Base-by-base conservation (phyloP, 2,113 vertebrate genomes). In the Nibea albiflora region DNA sequence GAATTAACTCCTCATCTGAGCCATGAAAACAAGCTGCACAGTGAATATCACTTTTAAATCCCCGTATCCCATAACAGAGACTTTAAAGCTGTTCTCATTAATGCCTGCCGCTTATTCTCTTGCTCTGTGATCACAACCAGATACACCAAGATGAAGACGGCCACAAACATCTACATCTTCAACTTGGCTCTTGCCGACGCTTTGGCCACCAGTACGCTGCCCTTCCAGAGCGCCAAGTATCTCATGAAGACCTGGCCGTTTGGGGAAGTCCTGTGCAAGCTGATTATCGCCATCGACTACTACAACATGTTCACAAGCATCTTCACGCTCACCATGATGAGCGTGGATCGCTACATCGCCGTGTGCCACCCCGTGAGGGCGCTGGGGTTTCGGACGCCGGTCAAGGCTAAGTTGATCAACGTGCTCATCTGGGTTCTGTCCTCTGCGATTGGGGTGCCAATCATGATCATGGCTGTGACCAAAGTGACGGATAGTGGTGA, bases 271-370 rank as follows among this genome's bases (percentile, higher is more conserved):
- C 95, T 99, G 79, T 99, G 98, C 94, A 99, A 99, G 83, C 88
- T 95, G 0, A 95, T 99, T 63, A 96, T 99, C 19, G 97, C 97
- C 91, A 99, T 98, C 0, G 97, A 99, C 93, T 99, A 99, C 94
- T 99, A 99, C 94, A 99, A 99, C 80, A 99, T 99, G 98, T 99
- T 99, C 93, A 99, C 97, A 22, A 99, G 97, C 80, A 99, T 97
- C 94, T 97, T 99, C 93, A 99, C 97, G 0, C 96, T 99, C 60
- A 99, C 98, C 75, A 98, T 98, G 97, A 99, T 99, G 97, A 98
- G 97, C 0, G 97, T 98, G 14, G 98, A 99, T 85, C 97, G 98
- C 78, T 99, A 99, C 84, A 92, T 99, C 0, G 98, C 98, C 0
- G 98, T 99, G 73, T 99, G 98, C 89, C 97, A 99, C 88, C 97